A percentile compares a stretch with the other conserved stretches of the same genome.
Evolutionary conservation across 2,888 invertebrate species (phyloP).

Genomic region (Nezara viridula): DNA sequence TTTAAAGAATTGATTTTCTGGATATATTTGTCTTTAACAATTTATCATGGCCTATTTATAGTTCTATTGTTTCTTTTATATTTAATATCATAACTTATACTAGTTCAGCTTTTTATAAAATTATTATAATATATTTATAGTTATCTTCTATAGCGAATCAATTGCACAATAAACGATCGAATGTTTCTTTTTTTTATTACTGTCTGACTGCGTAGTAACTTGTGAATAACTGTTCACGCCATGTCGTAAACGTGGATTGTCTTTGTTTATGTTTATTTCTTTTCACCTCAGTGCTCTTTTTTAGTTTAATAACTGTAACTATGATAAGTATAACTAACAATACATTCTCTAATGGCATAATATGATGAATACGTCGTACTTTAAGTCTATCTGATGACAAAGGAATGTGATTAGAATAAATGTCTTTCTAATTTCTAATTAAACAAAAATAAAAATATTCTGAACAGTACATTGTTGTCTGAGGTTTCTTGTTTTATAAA

Average conservation of each 20-base stretch:
- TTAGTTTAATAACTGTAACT: too few species aligned
- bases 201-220: background rate
- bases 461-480: background rate
- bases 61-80: too few species aligned
- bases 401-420: background rate
- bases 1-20: too few species aligned
- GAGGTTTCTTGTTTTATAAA: background rate
- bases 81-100: too few species aligned
- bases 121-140: too few species aligned
- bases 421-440: background rate
- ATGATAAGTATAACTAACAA: too few species aligned
- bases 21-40: too few species aligned
- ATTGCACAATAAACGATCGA: background rate
- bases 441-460: background rate
- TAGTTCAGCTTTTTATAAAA: too few species aligned
- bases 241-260: background rate
- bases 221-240: background rate
- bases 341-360: background rate
- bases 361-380: background rate
- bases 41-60: too few species aligned
- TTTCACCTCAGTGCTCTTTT: background rate
- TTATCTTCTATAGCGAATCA: background rate
- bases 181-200: background rate
- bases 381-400: background rate
- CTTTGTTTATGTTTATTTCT: background rate